A percentile compares a stretch with the other conserved stretches of the same genome.
Evolutionary conservation across 2,888 invertebrate genomes (phyloP).

Genomic region (Leucania comma): DNA sequence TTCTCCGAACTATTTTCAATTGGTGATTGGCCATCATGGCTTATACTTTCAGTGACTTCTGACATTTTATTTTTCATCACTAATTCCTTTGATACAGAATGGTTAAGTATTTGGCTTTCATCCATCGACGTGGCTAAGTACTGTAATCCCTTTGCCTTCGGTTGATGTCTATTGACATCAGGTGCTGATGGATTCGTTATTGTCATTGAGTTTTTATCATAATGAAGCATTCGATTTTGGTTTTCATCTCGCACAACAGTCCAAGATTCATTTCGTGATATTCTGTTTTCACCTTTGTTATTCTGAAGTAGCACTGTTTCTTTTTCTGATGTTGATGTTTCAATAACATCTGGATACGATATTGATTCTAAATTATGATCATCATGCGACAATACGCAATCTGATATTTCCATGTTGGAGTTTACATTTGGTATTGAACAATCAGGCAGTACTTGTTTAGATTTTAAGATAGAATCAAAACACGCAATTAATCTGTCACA

Average conservation of each 20-base stretch:
- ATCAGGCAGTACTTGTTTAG: slow-evolving; percentile 7
- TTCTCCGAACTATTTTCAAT: slow-evolving; percentile 27
- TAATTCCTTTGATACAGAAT: slow-evolving; percentile 9
- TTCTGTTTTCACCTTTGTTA: neutral
- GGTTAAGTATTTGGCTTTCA: neutral
- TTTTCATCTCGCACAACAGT: slow-evolving; percentile 11
- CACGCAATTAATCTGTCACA: slow-evolving; percentile 26
- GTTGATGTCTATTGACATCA: slow-evolving; percentile 8
- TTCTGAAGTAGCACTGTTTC: slow-evolving; percentile 1
- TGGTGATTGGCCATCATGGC: slow-evolving; percentile 7
- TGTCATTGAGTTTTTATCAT: slow-evolving; percentile 2
- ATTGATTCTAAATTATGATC: slow-evolving; percentile 11
- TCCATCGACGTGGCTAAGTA: neutral
- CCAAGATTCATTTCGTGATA: slow-evolving; percentile 17
- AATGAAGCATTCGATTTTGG: slow-evolving; percentile 2
- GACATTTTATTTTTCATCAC: neutral
- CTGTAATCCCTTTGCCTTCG: neutral
- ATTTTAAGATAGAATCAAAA: slow-evolving; percentile 27
- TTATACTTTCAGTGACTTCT: slow-evolving; percentile 3
- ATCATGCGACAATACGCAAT: slow-evolving; percentile 6
- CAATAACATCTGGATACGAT: neutral
- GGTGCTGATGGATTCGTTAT: neutral
- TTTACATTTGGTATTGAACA: neutral
- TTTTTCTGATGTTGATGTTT: slow-evolving; percentile 6
- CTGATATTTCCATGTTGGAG: slow-evolving; percentile 8